Conservation (phyloP, 2,113 vertebrate genomes). For the Anthoscopus minutus region DNA sequence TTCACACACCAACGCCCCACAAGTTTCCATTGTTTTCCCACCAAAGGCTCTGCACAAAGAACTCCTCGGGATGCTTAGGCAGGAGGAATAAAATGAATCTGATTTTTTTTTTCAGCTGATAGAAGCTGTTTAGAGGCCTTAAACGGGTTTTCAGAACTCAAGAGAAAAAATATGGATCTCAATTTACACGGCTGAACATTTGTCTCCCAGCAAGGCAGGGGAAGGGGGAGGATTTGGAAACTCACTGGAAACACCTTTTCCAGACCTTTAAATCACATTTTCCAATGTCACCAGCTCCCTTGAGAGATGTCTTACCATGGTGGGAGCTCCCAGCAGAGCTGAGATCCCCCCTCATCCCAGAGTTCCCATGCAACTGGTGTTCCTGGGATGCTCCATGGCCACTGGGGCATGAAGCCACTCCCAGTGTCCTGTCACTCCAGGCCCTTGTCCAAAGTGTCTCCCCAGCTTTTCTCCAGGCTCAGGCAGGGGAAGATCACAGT, state of each 20-base stretch:
- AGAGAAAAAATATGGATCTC: neutral
- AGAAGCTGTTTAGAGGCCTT: neutral
- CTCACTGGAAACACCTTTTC: neutral
- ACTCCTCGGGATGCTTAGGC: neutral
- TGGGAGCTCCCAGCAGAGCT: neutral
- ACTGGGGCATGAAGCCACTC: neutral
- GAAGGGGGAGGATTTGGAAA: neutral
- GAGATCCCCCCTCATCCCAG: neutral
- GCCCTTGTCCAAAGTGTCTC: neutral
- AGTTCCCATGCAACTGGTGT: rapidly evolving
- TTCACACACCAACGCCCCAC: neutral
- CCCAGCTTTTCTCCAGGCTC: neutral
- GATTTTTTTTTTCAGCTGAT: neutral
- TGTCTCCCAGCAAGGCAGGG: neutral
- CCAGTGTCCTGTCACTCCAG: neutral
- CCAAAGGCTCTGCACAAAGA: neutral
- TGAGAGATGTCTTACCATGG: rapidly evolving
- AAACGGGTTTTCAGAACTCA: constrained; percentile 6
- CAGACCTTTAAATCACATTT: neutral
- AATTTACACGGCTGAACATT: neutral
- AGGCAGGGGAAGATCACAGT: neutral
- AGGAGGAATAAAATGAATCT: neutral
- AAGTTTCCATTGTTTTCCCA: neutral
- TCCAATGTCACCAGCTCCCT: neutral
- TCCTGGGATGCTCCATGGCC: neutral